A percentile compares a stretch with the other conserved stretches of the same genome.
phyloP scores from a whole-genome alignment of 2,113 vertebrate species.

The Jaculus jaculus region DNA sequence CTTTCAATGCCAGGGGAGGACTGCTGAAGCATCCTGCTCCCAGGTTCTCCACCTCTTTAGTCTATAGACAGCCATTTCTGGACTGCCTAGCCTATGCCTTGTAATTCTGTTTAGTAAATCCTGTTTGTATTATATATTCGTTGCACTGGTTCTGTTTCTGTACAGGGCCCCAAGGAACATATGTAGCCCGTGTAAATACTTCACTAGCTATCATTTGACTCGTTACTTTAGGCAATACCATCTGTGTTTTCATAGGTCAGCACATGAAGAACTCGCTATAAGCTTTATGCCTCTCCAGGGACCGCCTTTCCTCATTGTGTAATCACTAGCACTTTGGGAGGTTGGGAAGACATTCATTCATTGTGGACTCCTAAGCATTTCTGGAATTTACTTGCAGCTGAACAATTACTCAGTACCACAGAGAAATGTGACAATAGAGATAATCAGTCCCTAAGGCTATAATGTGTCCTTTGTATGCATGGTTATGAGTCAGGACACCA shows the following conservation, averaged over 20 bases:
- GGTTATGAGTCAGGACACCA: constrained; percentile 72
- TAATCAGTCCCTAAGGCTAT: constrained; percentile 73
- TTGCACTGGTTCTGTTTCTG: neutral
- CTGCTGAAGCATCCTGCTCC: too few species aligned
- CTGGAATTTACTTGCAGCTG: constrained; percentile 69
- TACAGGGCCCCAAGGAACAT: neutral
- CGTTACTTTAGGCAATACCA: neutral
- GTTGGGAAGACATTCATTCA: constrained; percentile 64
- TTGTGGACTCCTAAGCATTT: constrained; percentile 42
- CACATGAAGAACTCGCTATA: neutral
- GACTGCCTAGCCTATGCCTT: too few species aligned
- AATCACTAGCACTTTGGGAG: constrained; percentile 58
- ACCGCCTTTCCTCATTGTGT: constrained; percentile 32
- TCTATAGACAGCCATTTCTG: too few species aligned
- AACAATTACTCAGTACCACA: constrained; percentile 66
- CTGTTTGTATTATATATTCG: neutral
- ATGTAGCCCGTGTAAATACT: neutral
- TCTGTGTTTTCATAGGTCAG: constrained; percentile 51
- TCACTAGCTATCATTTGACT: neutral
- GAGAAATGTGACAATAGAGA: constrained; percentile 69
- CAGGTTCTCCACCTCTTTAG: too few species aligned
- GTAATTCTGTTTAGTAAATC: neutral
- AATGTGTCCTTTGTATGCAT: constrained; percentile 65
- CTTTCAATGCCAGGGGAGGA: too few species aligned
- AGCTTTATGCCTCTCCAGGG: constrained; percentile 25